phyloP scores from a whole-genome alignment of 2,113 vertebrate genomes.

The Triplophysa dalaica region DNA sequence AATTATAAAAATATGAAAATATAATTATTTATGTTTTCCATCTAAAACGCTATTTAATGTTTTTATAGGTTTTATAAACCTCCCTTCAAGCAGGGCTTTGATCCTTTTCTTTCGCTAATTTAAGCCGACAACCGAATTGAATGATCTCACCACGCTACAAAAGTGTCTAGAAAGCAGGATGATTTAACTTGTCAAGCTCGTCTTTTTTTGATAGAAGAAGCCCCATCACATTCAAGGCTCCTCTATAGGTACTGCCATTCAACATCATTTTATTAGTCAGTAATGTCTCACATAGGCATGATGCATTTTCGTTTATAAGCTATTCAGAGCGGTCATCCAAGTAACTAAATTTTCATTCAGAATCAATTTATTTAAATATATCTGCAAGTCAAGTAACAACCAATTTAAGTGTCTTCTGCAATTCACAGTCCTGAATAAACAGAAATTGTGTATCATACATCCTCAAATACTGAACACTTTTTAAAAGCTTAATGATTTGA shows the following conservation, averaged over 20 bases:
- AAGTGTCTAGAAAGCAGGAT: constrained; percentile 7
- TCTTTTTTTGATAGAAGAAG: background rate
- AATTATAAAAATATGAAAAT: too few species aligned
- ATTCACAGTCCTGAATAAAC: background rate
- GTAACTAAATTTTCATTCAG: background rate
- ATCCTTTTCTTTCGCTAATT: constrained; percentile 10
- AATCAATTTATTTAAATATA: background rate
- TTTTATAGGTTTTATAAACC: background rate
- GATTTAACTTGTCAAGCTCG: constrained; percentile 29
- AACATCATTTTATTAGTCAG: background rate
- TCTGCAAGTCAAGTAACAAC: background rate
- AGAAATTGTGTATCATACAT: background rate
- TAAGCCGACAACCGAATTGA: constrained; percentile 6
- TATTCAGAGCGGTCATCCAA: background rate
- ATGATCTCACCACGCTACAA: constrained; percentile 1
- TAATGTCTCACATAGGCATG: background rate
- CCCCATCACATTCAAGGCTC: constrained; percentile 14
- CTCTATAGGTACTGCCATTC: constrained; percentile 3
- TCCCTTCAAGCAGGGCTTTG: background rate
- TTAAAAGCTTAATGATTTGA: background rate
- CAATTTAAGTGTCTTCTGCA: background rate
- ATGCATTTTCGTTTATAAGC: background rate
- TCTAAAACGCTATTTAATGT: background rate
- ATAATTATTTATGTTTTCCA: background rate
- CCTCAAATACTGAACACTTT: background rate